Base-by-base conservation (phyloP, 2,797 vertebrate species). In the Xenentodon cancila region DNA sequence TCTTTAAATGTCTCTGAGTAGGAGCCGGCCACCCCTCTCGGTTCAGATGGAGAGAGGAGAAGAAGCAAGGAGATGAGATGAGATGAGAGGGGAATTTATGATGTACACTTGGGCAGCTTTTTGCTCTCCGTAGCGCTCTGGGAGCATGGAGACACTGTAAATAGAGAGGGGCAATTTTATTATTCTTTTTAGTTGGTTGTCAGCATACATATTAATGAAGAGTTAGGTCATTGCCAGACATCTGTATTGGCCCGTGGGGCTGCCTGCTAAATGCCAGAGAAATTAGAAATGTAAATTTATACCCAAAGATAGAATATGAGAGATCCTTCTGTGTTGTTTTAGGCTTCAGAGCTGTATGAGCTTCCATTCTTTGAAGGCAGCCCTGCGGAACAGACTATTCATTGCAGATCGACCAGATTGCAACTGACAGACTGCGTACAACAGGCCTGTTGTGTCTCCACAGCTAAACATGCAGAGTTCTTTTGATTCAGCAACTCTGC, bases 141-240 rank as follows among this genome's bases (percentile, higher is more conserved):
- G 59, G 69, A 81, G 76, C 74, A 17, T 34, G 62, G 50, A 76
- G 80, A 86, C 76, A 73, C 68, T 78, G 85, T 82, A 89, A 89
- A 81, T 63, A 54, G 77, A 86, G 86, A 88, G 59, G 64, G 74
- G 77, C 79, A 81, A 84, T 90, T 87, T 82, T 83, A 85, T 82
- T 84, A 87, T 90, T 87, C 81, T 84, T 88, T 88, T 86, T 88
- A 85, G 84, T 86, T 60, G 82, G 77, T 90, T 92, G 89, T 92
- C 89, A 86, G 82, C 89, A 89, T 93, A 84, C 90, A 93, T 93
- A 90, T 92, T 92, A 90, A 93, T 92, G 89, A 91, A 89, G 83
- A 86, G 82, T 88, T 79, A 89, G 88, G 88, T 92, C 91, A 92
- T 85, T 89, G 87, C 86, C 80, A 90, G 90, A 92, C 92, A 90